Evolutionary conservation across 2,797 vertebrate species (phyloP).

Genomic region (Sebastes elongatus): DNA sequence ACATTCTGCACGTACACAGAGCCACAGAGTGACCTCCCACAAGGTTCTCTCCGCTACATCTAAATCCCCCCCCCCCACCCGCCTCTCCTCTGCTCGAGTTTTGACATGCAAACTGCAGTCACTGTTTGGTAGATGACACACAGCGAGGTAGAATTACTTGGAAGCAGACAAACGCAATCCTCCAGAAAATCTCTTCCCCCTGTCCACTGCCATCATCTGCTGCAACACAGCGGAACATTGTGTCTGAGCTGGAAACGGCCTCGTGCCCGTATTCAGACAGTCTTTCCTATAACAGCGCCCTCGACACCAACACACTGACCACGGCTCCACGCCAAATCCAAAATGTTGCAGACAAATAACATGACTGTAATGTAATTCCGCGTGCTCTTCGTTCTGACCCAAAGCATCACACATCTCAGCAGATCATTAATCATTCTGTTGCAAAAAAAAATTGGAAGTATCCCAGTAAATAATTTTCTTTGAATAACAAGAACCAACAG

Average conservation of each 20-base stretch:
- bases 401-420: conserved; percentile 22
- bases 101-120: conserved; percentile 50
- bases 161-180: conserved; percentile 31
- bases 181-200: conserved; percentile 35
- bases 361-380: not conserved
- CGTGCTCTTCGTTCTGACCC: conserved; percentile 8
- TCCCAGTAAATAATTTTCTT: conserved; percentile 38
- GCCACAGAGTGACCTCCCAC: conserved; percentile 64
- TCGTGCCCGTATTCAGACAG: conserved; percentile 27
- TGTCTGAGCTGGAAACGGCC: conserved; percentile 39
- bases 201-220: conserved; percentile 40
- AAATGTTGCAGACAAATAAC: conserved; percentile 34
- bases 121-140: conserved; percentile 53
- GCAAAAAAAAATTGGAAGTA: not conserved
- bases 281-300: conserved; percentile 40
- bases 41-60: conserved; percentile 30
- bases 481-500: conserved; percentile 29
- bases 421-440: conserved; percentile 47
- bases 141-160: conserved; percentile 56
- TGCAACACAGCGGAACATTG: conserved; percentile 62
- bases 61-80: not conserved
- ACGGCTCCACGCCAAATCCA: conserved; percentile 29
- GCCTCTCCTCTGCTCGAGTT: not conserved
- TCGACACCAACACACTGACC: conserved; percentile 56
- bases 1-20: conserved; percentile 71